A percentile compares a stretch with the other conserved stretches of the same genome.
Conservation (phyloP, 2,888 invertebrate genomes). For the Polyploca ridens region DNA sequence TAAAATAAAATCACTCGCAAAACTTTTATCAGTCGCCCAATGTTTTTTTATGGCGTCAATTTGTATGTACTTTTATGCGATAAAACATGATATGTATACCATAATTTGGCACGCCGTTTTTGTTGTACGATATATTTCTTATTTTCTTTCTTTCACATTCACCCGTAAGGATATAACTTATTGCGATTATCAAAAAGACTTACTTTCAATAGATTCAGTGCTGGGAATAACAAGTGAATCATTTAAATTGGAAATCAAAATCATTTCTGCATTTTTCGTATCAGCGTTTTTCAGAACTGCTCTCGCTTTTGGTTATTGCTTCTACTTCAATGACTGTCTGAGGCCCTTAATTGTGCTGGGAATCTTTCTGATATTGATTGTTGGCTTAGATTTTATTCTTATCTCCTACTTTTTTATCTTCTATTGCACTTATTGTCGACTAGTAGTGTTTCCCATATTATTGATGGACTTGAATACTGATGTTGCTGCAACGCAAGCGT, state of each 20-base stretch:
- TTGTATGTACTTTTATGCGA: background rate
- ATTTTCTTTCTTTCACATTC: background rate
- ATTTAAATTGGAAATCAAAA: slow-evolving; percentile 16
- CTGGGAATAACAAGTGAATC: slow-evolving; percentile 11
- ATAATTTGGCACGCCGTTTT: background rate
- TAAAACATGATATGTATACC: background rate
- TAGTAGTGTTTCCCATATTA: slow-evolving; percentile 14
- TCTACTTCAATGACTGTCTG: slow-evolving; percentile 15
- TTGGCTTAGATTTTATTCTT: slow-evolving; percentile 20
- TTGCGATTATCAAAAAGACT: slow-evolving; percentile 13
- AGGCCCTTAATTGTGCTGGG: slow-evolving; percentile 3
- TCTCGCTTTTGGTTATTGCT: slow-evolving; percentile 3
- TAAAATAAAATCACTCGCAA: slow-evolving; percentile 2
- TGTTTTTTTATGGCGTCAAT: slow-evolving; percentile 5
- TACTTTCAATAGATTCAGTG: slow-evolving; percentile 16
- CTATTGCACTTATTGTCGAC: slow-evolving; percentile 22
- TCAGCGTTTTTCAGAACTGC: background rate
- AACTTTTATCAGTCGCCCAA: background rate
- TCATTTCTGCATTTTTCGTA: slow-evolving; percentile 2
- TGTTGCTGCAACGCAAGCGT: slow-evolving; percentile 15
- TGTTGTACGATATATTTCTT: slow-evolving; percentile 4
- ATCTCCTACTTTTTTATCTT: slow-evolving; percentile 22
- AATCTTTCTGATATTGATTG: slow-evolving; percentile 15
- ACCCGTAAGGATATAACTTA: background rate
- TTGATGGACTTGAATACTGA: slow-evolving; percentile 14